Conservation (phyloP, 2,797 vertebrate species). For the Brotogeris chrysoptera region DNA sequence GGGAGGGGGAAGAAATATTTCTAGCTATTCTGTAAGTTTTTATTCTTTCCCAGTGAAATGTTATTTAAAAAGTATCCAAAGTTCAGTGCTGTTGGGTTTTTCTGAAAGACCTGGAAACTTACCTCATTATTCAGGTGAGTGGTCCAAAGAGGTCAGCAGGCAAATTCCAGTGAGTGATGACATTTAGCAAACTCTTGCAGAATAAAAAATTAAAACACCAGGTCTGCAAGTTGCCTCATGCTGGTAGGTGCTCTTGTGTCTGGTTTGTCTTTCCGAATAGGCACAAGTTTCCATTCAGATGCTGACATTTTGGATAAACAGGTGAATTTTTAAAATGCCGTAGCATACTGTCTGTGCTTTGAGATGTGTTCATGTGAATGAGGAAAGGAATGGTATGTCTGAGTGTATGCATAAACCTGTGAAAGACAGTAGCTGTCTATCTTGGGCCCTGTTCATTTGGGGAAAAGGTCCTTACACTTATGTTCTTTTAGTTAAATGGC, state of each 20-base stretch:
- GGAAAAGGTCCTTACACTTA: background rate
- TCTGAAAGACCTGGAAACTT: background rate
- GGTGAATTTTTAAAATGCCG: background rate
- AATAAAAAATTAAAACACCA: background rate
- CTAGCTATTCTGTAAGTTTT: background rate
- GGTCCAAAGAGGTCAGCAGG: background rate
- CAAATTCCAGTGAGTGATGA: background rate
- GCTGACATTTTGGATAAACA: slow-evolving; percentile 28
- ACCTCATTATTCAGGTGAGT: background rate
- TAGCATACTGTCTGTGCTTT: background rate
- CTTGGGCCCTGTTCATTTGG: background rate
- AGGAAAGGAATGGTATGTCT: background rate
- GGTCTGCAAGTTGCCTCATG: background rate
- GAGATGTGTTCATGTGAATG: slow-evolving; percentile 1
- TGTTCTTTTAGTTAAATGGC: slow-evolving; percentile 22
- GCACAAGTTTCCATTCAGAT: background rate
- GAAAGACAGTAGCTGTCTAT: background rate
- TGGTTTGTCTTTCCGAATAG: background rate
- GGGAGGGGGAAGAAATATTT: background rate
- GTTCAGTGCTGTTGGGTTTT: background rate
- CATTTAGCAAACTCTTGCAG: slow-evolving; percentile 1
- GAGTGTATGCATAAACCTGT: background rate
- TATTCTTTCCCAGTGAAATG: background rate
- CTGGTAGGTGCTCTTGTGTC: background rate
- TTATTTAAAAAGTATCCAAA: background rate